Percentiles rank a stretch among this genome's conserved stretches.
These are phyloP conservation scores for Hippoglossus hippoglossus DNA, from an alignment of 2,797 vertebrate species.

Conservation along the genomic window DNA sequence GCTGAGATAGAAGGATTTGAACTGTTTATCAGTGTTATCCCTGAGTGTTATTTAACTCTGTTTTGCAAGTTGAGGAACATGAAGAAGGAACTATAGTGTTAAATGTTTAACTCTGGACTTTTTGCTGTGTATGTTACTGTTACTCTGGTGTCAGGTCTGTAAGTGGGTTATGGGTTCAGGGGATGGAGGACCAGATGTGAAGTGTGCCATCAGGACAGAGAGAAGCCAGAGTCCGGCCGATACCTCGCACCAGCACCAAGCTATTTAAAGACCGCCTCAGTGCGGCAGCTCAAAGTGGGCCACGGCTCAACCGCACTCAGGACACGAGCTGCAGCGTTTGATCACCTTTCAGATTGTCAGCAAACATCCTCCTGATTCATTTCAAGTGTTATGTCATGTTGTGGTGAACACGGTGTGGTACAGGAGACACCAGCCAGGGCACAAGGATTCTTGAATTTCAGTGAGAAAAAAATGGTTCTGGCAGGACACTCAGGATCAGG, in stretches of 20 bases:
- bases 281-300: constrained; percentile 71
- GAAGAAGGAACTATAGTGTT: too few relatives aligned
- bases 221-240: constrained; percentile 32
- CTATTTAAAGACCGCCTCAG: constrained; percentile 75
- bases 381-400: constrained; percentile 21
- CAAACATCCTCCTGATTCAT: constrained; percentile 10
- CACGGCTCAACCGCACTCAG: constrained; percentile 42
- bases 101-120: too few relatives aligned
- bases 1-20: too few relatives aligned
- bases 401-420: constrained; percentile 5
- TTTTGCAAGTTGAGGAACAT: too few relatives aligned
- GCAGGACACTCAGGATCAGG: constrained; percentile 28
- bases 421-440: constrained; percentile 7
- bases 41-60: too few relatives aligned
- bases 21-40: too few relatives aligned
- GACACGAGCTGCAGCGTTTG: constrained; percentile 33
- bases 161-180: constrained; percentile 68
- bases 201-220: constrained; percentile 53
- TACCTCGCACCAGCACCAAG: constrained; percentile 44
- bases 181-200: constrained; percentile 53
- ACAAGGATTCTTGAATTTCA: too few relatives aligned
- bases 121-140: constrained; percentile 5
- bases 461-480: constrained; percentile 23
- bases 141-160: constrained; percentile 49
- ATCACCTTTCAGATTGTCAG: constrained; percentile 50